phyloP scores from a whole-genome alignment of 1,140 invertebrate genomes.

The Drosophila equinoxialis region DNA sequence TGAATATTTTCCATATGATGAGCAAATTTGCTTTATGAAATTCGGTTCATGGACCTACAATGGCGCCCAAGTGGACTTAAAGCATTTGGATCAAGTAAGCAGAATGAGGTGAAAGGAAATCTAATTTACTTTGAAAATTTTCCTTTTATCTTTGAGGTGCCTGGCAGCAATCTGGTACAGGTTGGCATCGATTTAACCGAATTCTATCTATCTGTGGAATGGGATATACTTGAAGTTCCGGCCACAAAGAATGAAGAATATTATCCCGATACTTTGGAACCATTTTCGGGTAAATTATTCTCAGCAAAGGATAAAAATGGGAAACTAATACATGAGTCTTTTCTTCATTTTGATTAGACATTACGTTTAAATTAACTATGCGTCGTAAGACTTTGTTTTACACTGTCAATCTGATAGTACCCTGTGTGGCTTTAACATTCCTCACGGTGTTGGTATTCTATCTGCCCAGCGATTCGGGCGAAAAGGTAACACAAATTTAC shows the following conservation, averaged over 20 bases:
- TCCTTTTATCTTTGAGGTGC: conserved; percentile 74
- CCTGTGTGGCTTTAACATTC: conserved; percentile 95
- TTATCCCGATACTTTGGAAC: conserved; percentile 92
- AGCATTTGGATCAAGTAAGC: conserved; percentile 89
- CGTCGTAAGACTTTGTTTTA: conserved; percentile 95
- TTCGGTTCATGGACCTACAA: conserved; percentile 98
- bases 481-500: conserved; percentile 88
- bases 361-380: conserved; percentile 98
- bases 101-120: neutral
- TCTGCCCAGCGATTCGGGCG: conserved; percentile 96
- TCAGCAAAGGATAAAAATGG: neutral
- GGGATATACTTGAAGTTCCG: conserved; percentile 96
- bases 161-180: conserved; percentile 90
- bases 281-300: conserved; percentile 88
- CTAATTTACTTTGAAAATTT: neutral
- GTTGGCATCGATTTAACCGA: conserved; percentile 95
- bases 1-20: conserved; percentile 97
- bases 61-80: conserved; percentile 93
- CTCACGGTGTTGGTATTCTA: conserved; percentile 98
- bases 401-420: conserved; percentile 95
- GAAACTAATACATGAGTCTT: neutral
- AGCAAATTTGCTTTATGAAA: conserved; percentile 97
- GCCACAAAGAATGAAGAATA: conserved; percentile 95
- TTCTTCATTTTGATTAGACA: conserved; percentile 86
- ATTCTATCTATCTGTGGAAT: conserved; percentile 97